Evolutionary conservation across 1,140 invertebrate genomes (phyloP).

Genomic region (Tetraneura akinire): DNA sequence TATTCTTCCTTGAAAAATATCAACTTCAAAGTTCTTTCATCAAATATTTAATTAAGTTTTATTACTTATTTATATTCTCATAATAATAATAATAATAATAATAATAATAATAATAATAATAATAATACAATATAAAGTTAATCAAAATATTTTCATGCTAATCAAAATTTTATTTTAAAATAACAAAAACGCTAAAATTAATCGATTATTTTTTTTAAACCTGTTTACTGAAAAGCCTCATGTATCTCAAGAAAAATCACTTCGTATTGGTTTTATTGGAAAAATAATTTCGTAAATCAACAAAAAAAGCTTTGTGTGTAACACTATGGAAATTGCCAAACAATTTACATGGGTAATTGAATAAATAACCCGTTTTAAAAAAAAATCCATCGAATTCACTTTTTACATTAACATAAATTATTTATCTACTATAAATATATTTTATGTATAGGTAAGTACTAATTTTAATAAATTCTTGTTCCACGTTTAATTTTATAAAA

Average conservation of each 20-base stretch:
- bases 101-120: no score
- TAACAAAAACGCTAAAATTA: background rate
- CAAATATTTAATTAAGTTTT: constrained; percentile 19
- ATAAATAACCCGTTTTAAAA: background rate
- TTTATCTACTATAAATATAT: no score
- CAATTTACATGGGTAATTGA: background rate
- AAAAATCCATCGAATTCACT: background rate
- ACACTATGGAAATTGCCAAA: background rate
- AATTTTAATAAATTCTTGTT: background rate
- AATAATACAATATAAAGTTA: background rate
- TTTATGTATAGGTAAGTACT: no score
- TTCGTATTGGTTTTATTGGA: background rate
- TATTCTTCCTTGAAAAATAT: background rate
- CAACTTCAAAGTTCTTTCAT: background rate
- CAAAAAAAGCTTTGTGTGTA: background rate
- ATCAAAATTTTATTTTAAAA: constrained; percentile 3
- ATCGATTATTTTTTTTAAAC: background rate
- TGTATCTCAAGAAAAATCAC: background rate
- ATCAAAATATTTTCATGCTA: background rate
- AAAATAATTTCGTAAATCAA: background rate
- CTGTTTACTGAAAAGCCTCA: background rate
- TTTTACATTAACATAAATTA: background rate
- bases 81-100: no score
- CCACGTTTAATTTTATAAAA: background rate
- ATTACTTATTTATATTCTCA: background rate